These are phyloP conservation scores for Dasysyrphus albostriatus DNA, from an alignment of 2,888 invertebrate genomes.

Conservation along the genomic window DNA sequence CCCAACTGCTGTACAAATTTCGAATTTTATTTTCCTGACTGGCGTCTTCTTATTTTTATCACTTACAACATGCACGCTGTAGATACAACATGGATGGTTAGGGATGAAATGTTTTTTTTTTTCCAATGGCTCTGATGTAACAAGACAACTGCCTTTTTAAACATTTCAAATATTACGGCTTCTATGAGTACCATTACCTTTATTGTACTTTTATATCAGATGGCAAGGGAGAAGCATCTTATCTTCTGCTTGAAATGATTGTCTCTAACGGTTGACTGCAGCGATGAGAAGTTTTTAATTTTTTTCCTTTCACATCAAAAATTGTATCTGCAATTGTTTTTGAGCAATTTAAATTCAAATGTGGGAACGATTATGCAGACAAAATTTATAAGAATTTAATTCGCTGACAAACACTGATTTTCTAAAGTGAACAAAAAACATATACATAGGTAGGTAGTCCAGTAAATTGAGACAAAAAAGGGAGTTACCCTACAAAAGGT, in stretches of 20 bases:
- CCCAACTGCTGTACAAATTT: slow-evolving; percentile 75
- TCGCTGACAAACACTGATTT: background rate
- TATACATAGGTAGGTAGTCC: background rate
- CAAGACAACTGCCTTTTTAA: slow-evolving; percentile 58
- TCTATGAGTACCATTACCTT: slow-evolving; percentile 28
- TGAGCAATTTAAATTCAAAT: slow-evolving; percentile 23
- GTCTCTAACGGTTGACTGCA: slow-evolving; percentile 48
- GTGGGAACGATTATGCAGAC: background rate
- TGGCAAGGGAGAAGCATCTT: slow-evolving; percentile 46
- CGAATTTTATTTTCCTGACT: slow-evolving; percentile 71
- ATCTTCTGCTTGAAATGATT: slow-evolving; percentile 61
- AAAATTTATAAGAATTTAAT: background rate
- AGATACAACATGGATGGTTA: slow-evolving; percentile 26
- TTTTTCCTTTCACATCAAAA: slow-evolving; percentile 54
- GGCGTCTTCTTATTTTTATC: slow-evolving; percentile 73
- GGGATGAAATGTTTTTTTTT: slow-evolving; percentile 22
- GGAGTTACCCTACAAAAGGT: no score
- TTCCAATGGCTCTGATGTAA: slow-evolving; percentile 9
- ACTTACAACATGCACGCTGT: slow-evolving; percentile 69
- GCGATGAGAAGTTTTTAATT: slow-evolving; percentile 1
- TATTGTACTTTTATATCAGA: slow-evolving; percentile 31
- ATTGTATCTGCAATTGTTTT: slow-evolving; percentile 49
- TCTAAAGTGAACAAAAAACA: background rate
- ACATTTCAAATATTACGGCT: slow-evolving; percentile 65
- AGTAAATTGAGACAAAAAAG: no score